Evolutionary conservation across 2,888 invertebrate genomes (phyloP), one percentile per base, ranked within the genome.

Genomic region (Epistrophella euchroma): DNA sequence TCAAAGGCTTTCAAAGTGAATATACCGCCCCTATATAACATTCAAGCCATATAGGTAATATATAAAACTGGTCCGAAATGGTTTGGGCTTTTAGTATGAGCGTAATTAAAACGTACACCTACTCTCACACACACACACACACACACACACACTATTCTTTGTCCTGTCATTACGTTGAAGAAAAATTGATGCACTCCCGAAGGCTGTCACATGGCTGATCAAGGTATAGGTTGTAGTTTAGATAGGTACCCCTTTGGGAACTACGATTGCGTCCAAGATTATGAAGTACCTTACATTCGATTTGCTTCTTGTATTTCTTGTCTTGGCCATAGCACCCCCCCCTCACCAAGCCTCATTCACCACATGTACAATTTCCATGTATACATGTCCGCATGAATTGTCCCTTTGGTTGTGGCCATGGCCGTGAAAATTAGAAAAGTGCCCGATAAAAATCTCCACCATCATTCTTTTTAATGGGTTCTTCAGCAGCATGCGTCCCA

Each of bases 341-440:
- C 19, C 19, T 25, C 28, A 0, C n/a, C n/a, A n/a, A n/a, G n/a
- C n/a, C n/a, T n/a, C 40, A 25, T 10, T 11, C 11, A 13, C 4
- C 4, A 6, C 17, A 17, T 22, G 17, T 25, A 28, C 80, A 35
- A 68, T 85, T 80, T 80, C 72, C 80, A 80, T 45, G 17, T 85
- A 22, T 37, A 9, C 9, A 32, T 32, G 37, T 35, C 11, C 6
- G 5, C n/a, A 37, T 40, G 60, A 60, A 22, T 60, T 60, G 37
- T 47, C 55, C 71, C 60, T 58, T 66, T 71, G 35, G 47, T 71
- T n/a, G 25, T 77, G 45, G 35, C 76, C 35, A 35, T 77, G 86
- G 77, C 82, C 86, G 73, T 82, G 82, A 77, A 86, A 86, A 86
- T 86, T 81, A 77, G 85, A 86, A 85, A 86, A 86, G 73, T 86